A percentile compares a stretch with the other conserved stretches of the same genome.
These are phyloP conservation scores for Sinonovacula constricta DNA, from an alignment of 1,140 invertebrate species.

Conservation along the genomic window DNA sequence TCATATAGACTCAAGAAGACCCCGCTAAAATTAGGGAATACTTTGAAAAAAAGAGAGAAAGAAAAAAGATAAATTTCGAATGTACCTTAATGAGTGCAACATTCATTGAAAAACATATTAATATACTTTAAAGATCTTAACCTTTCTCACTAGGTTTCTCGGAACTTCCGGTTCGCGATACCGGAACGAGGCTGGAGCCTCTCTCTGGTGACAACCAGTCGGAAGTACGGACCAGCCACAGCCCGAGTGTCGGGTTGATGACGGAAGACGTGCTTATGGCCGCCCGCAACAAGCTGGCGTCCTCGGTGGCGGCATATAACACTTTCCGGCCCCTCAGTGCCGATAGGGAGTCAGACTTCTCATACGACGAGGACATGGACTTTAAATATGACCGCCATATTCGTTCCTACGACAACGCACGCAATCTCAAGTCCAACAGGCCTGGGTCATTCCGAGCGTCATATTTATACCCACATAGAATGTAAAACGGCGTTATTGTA, in stretches of 20 bases:
- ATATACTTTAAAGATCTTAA: too few species aligned
- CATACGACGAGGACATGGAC: constrained; percentile 60
- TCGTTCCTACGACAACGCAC: constrained; percentile 61
- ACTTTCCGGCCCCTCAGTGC: constrained; percentile 57
- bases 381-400: constrained; percentile 65
- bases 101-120: too few species aligned
- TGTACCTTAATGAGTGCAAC: too few species aligned
- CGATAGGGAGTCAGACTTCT: constrained; percentile 62
- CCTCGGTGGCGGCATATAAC: constrained; percentile 51
- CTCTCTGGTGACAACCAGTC: constrained; percentile 15
- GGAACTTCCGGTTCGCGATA: constrained; percentile 48
- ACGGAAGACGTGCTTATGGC: constrained; percentile 61
- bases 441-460: constrained; percentile 36
- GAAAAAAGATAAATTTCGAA: too few species aligned
- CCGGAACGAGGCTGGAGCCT: constrained; percentile 11
- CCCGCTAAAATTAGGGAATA: too few species aligned
- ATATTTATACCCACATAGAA: constrained; percentile 40
- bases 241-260: constrained; percentile 24
- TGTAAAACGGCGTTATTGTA: constrained; percentile 9
- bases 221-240: constrained; percentile 24
- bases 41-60: too few species aligned
- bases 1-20: too few species aligned
- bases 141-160: constrained; percentile 55
- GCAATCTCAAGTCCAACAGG: constrained; percentile 36
- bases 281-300: constrained; percentile 64